These are phyloP conservation scores for Ladona fulva DNA, from an alignment of 1,140 invertebrate species.

Conservation along the genomic window DNA sequence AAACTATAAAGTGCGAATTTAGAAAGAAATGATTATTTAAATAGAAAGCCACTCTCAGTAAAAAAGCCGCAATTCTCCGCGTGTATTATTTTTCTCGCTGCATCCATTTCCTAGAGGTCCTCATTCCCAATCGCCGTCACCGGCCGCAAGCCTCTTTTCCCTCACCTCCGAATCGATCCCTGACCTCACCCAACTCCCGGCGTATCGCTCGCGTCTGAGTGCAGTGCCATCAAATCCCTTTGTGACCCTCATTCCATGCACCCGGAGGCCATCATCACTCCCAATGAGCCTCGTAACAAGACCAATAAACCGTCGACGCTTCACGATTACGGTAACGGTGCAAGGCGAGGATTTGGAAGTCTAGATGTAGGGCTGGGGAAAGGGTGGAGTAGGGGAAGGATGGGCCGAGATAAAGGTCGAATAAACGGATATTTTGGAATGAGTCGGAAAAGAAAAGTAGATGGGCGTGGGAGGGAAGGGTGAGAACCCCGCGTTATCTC, in stretches of 20 bases:
- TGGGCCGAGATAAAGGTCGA: not conserved
- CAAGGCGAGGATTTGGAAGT: not conserved
- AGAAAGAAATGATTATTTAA: too few relatives aligned
- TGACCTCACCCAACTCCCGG: not conserved
- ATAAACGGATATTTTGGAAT: not conserved
- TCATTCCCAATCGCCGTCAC: not conserved
- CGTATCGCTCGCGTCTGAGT: not conserved
- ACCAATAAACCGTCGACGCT: not conserved
- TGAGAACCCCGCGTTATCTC: too few relatives aligned
- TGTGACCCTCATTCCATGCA: not conserved
- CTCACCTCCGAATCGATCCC: not conserved
- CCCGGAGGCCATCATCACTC: not conserved
- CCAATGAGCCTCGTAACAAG: not conserved
- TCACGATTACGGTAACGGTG: not conserved
- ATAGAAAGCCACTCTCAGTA: too few relatives aligned
- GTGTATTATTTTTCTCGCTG: too few relatives aligned
- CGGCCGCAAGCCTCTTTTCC: too few relatives aligned
- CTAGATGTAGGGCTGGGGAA: not conserved
- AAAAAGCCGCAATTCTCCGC: too few relatives aligned
- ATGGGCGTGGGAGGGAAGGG: too few relatives aligned
- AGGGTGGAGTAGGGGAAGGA: not conserved
- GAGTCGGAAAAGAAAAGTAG: not conserved
- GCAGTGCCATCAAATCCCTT: not conserved
- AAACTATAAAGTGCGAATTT: too few relatives aligned
- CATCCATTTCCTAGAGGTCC: too few relatives aligned